Conservation (phyloP, 2,888 invertebrate genomes). For the Ectropis crepuscularia region DNA sequence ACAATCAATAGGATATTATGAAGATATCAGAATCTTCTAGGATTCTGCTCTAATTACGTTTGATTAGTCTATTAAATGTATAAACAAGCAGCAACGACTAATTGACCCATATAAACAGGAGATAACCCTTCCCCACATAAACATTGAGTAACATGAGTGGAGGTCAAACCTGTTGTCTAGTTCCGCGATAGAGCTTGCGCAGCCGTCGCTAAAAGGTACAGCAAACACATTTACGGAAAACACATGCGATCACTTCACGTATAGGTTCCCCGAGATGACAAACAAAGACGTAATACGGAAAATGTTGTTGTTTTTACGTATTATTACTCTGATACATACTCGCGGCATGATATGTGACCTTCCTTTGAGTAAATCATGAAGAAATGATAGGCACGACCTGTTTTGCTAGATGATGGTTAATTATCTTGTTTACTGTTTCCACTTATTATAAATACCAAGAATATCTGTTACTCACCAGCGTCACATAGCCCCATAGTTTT, state of each 20-base stretch:
- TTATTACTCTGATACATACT: slow-evolving; percentile 11
- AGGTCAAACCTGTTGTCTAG: slow-evolving; percentile 71
- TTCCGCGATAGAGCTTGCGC: slow-evolving; percentile 62
- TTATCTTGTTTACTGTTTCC: slow-evolving; percentile 73
- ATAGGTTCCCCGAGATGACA: slow-evolving; percentile 17
- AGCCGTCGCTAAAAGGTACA: slow-evolving; percentile 53
- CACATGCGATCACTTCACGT: slow-evolving; percentile 16
- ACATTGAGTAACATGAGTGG: slow-evolving; percentile 63
- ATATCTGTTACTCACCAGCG: slow-evolving; percentile 65
- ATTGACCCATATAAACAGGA: slow-evolving; percentile 56
- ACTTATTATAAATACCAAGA: slow-evolving; percentile 40
- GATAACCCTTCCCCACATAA: slow-evolving; percentile 62
- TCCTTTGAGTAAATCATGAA: slow-evolving; percentile 25
- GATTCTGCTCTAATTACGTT: slow-evolving; percentile 15
- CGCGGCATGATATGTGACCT: slow-evolving; percentile 8
- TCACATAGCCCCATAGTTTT: slow-evolving; percentile 74
- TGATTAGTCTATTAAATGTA: slow-evolving; percentile 21
- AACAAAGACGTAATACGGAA: slow-evolving; percentile 31
- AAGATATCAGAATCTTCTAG: slow-evolving; percentile 7
- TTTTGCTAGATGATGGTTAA: slow-evolving; percentile 50
- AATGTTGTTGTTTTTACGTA: slow-evolving; percentile 17
- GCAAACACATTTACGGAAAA: slow-evolving; percentile 56
- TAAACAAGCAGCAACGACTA: slow-evolving; percentile 30
- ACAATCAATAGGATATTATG: background rate
- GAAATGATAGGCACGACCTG: slow-evolving; percentile 35